Evolutionary conservation across 2,113 vertebrate genomes (phyloP).

Genomic region (Rhinoderma darwinii): DNA sequence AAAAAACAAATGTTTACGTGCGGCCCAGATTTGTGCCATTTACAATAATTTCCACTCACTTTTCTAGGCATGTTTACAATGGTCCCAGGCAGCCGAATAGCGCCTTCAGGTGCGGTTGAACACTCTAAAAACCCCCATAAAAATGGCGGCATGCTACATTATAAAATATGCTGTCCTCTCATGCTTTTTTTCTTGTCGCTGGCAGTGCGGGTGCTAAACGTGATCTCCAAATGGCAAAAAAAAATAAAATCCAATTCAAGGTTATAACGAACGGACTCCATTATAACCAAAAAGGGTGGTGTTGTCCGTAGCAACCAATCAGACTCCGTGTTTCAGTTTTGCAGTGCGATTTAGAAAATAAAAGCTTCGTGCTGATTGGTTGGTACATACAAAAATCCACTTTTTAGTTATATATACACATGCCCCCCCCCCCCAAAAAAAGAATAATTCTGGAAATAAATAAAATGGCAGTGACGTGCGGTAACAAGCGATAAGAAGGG

Average conservation of each 20-base stretch:
- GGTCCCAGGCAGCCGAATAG: not conserved
- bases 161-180: not conserved
- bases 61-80: not conserved
- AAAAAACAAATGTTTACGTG: too few relatives aligned
- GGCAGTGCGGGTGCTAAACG: slow-evolving; percentile 7
- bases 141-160: not conserved
- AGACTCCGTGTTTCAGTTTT: not conserved
- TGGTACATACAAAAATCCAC: too few relatives aligned
- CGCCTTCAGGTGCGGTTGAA: too few relatives aligned
- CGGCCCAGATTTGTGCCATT: not conserved
- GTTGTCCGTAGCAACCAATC: not conserved
- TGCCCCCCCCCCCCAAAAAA: too few relatives aligned
- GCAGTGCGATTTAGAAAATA: too few relatives aligned
- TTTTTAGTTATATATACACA: too few relatives aligned
- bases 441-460: too few relatives aligned
- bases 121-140: not conserved
- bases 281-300: not conserved
- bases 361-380: not conserved
- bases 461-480: not conserved
- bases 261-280: not conserved
- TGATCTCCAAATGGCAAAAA: not conserved
- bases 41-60: not conserved
- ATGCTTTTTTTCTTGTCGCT: not conserved
- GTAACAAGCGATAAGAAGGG: not conserved
- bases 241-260: not conserved